These are phyloP conservation scores for Drosophila nr. medialis DNA, from an alignment of 2,888 invertebrate genomes.

Conservation along the genomic window DNA sequence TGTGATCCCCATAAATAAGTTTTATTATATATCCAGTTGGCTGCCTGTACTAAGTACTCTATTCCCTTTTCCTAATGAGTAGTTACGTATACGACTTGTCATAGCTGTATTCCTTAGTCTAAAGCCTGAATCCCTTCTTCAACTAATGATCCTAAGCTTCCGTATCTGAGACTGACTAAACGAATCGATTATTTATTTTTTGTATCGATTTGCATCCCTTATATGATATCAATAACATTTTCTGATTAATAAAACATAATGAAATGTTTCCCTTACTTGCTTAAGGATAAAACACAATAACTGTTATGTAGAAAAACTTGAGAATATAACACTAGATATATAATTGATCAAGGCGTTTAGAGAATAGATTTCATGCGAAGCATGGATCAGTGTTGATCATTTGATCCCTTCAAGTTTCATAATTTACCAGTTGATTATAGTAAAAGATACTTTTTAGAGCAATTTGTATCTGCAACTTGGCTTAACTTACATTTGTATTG, in stretches of 20 bases:
- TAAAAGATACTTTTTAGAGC: not conserved
- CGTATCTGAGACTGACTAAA: not conserved
- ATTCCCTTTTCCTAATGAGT: not conserved
- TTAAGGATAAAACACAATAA: not conserved
- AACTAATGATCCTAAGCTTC: not conserved
- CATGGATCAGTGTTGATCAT: not conserved
- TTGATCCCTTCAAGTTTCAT: not conserved
- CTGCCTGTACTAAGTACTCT: not conserved
- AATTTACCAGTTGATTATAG: not conserved
- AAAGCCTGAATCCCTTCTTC: not conserved
- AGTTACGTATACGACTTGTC: not conserved
- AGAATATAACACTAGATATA: not conserved
- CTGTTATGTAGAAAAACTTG: not conserved
- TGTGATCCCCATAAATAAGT: not conserved
- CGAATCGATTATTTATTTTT: not conserved
- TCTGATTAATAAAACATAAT: not conserved
- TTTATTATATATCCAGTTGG: not conserved
- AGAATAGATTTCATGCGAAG: not conserved
- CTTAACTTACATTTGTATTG: constrained; percentile 28
- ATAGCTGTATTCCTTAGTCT: not conserved
- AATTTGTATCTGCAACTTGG: not conserved
- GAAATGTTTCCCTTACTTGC: not conserved
- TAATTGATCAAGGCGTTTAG: not conserved
- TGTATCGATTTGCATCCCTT: not conserved
- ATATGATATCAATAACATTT: not conserved